These are phyloP conservation scores for Nicator chloris DNA, from an alignment of 2,113 vertebrate genomes.

Conservation along the genomic window DNA sequence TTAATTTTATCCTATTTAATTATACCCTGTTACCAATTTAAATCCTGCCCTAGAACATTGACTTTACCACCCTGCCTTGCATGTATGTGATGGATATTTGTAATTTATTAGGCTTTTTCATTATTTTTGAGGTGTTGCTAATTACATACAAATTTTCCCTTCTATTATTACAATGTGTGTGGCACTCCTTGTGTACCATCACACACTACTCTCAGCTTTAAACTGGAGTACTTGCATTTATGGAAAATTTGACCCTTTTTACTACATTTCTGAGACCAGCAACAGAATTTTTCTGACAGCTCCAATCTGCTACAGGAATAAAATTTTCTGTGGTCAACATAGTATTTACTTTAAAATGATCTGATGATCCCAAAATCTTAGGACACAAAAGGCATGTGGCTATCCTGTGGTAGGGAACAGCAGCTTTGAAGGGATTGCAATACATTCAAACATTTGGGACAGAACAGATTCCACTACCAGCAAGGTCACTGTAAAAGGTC, in stretches of 20 bases:
- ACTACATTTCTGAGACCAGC: background rate
- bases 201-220: background rate
- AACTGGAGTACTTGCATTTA: background rate
- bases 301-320: background rate
- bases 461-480: background rate
- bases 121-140: background rate
- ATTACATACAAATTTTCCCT: background rate
- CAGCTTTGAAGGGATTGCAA: background rate
- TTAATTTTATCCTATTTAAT: constrained; percentile 24
- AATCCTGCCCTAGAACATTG: background rate
- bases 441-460: background rate
- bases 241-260: background rate
- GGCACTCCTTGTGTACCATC: background rate
- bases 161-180: background rate
- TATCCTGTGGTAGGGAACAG: background rate
- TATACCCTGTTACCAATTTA: background rate
- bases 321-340: background rate
- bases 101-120: background rate
- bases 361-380: background rate
- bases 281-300: background rate
- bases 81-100: background rate
- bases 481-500: background rate
- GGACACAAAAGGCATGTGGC: background rate
- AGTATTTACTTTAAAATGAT: background rate
- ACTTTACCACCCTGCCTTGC: background rate